phyloP scores from a whole-genome alignment of 2,888 invertebrate genomes.

The Nudaria mundana region DNA sequence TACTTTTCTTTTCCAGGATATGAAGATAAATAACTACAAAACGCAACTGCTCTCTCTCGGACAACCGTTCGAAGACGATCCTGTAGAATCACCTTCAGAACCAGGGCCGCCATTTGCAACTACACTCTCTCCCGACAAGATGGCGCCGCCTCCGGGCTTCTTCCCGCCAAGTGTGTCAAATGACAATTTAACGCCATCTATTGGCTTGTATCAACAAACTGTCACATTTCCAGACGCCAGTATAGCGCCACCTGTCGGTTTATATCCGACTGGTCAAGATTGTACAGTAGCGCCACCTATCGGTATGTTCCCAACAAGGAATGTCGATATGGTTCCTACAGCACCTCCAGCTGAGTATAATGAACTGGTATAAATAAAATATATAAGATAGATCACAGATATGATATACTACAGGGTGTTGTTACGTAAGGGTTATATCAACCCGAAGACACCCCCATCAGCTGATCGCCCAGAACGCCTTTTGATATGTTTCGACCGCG shows the following conservation, averaged over 20 bases:
- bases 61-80: conserved; percentile 67
- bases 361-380: conserved; percentile 1
- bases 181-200: background rate
- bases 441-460: no score
- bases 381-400: no score
- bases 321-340: background rate
- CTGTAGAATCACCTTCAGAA: conserved; percentile 27
- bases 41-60: conserved; percentile 78
- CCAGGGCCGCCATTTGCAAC: background rate
- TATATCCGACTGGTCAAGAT: no score
- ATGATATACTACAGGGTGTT: no score
- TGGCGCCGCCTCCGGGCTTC: background rate
- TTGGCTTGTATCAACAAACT: background rate
- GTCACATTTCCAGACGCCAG: background rate
- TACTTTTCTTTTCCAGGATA: conserved; percentile 50
- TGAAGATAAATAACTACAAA: conserved; percentile 85
- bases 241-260: background rate
- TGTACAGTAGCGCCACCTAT: background rate
- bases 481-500: no score
- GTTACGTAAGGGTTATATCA: no score
- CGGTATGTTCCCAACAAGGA: background rate
- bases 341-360: background rate
- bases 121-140: background rate
- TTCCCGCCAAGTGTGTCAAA: background rate
- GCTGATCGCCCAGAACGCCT: no score